Evolutionary conservation across 2,113 vertebrate genomes (phyloP), one percentile per base, ranked within the genome.

Genomic region (Notarius quadriscutis): DNA sequence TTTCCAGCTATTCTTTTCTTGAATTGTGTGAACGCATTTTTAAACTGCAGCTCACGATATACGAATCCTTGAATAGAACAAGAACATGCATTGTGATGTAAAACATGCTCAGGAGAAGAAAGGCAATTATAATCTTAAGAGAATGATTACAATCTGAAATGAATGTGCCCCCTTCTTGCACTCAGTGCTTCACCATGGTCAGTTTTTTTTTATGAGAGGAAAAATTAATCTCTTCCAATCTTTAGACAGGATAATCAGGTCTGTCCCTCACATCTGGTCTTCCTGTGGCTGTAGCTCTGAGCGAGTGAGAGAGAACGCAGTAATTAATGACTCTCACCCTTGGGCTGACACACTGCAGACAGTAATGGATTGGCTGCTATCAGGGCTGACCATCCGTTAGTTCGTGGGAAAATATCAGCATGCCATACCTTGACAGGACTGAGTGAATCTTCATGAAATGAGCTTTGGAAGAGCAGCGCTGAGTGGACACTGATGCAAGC

Each of bases 291-390:
- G 79, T 86, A 84, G 87, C 91, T 71, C n/a, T 84, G 87, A 86
- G 84, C 67, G 71, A 85, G 83, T 58, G 84, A 89, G 60, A 86
- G 69, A 83, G 88, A 88, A 85, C 82, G 65, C 83, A 65, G 90
- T 89, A 92, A 92, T 92, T 91, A 92, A 92, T 92, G 91, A 91
- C 91, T 87, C 87, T 92, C 88, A 87, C 90, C 91, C 91, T 79
- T 86, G 84, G 57, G 81, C 86, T 87, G 88, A 91, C 90, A 89
- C 86, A 63, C 41, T 79, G 78, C 91, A 89, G 91, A 90, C 90
- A 87, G 83, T 90, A 91, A 91, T 90, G 86, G 90, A 92, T 92
- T 90, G 91, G 87, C 81, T 89, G 78, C 88, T 92, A 92, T 90
- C 90, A 81, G 89, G 80, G 57, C 86, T 88, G 88, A 88, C 88